phyloP scores from a whole-genome alignment of 2,113 vertebrate genomes.

The Xiphorhynchus elegans region DNA sequence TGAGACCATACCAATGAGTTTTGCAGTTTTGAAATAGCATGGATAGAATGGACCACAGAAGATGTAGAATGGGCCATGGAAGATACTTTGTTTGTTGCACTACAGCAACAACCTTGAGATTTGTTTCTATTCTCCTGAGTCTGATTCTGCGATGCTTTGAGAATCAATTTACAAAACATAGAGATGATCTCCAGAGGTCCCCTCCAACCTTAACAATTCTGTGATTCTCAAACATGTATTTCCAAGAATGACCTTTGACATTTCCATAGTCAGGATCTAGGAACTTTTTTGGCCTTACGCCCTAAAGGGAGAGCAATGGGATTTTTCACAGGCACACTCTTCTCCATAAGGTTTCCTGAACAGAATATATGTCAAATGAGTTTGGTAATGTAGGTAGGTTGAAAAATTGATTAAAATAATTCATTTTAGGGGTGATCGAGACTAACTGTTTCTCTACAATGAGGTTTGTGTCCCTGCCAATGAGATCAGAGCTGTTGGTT shows the following conservation, averaged over 20 bases:
- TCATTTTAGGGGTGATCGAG: not conserved
- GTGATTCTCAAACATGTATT: not conserved
- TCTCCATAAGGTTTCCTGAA: not conserved
- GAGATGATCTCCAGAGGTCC: not conserved
- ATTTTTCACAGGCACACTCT: not conserved
- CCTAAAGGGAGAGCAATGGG: not conserved
- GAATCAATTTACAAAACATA: not conserved
- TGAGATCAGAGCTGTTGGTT: not conserved
- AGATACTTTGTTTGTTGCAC: not conserved
- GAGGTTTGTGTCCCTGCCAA: not conserved
- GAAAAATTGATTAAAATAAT: not conserved
- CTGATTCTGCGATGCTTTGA: not conserved
- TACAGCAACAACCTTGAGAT: not conserved
- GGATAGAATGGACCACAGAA: not conserved
- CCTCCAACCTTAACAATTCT: not conserved
- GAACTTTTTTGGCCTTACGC: not conserved
- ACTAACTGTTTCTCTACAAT: not conserved
- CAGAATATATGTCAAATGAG: not conserved
- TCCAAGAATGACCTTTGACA: not conserved
- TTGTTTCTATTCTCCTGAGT: not conserved
- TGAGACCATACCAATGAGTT: not conserved
- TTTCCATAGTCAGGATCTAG: not conserved
- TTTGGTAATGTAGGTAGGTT: not conserved
- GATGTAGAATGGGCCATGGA: not conserved
- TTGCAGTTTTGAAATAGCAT: not conserved